These are phyloP conservation scores for Capitulum mitella DNA, from an alignment of 2,888 invertebrate genomes.

Conservation along the genomic window DNA sequence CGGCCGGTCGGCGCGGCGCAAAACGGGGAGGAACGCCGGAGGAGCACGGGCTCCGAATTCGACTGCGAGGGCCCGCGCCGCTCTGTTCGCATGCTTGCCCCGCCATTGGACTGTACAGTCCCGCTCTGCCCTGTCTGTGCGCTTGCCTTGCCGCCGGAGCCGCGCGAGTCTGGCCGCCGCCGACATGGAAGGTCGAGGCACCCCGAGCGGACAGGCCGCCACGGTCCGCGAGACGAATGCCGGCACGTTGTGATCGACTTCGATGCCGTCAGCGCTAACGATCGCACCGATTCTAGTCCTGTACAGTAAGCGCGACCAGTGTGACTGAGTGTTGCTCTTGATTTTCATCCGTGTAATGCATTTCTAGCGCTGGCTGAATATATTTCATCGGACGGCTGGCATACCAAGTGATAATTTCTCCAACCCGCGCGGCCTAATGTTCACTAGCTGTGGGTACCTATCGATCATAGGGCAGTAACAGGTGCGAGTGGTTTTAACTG, in stretches of 20 bases:
- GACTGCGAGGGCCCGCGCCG: background rate
- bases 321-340: background rate
- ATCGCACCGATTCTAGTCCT: slow-evolving; percentile 6
- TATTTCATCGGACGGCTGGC: background rate
- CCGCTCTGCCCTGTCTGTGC: background rate
- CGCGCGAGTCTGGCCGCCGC: too few species aligned
- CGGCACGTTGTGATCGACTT: background rate
- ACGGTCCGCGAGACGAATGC: too few species aligned
- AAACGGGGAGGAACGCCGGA: background rate
- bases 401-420: too few species aligned
- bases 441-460: too few species aligned
- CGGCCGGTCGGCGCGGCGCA: background rate
- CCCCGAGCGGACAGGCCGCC: too few species aligned
- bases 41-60: too few species aligned
- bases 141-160: background rate
- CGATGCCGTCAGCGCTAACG: background rate
- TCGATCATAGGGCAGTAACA: too few species aligned
- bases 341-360: background rate
- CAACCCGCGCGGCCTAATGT: too few species aligned
- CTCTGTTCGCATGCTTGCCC: too few species aligned
- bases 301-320: background rate
- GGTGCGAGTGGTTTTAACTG: too few species aligned
- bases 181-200: too few species aligned
- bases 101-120: background rate
- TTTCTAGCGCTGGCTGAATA: background rate